Conservation (phyloP, 2,797 vertebrate genomes). For the Scomberomorus guttatus region DNA sequence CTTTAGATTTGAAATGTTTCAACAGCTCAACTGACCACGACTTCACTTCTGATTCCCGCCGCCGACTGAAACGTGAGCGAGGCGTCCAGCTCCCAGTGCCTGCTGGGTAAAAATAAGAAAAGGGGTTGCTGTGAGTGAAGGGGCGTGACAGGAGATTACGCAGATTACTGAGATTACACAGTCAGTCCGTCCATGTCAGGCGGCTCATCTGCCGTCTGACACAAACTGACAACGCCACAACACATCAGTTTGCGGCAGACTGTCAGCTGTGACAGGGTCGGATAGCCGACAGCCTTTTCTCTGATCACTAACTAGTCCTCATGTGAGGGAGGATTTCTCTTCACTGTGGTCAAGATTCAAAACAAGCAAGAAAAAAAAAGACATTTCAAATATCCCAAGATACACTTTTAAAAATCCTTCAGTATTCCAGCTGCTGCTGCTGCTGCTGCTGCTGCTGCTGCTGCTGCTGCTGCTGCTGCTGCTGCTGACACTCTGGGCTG, state of each 20-base stretch:
- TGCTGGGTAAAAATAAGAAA: conserved; percentile 63
- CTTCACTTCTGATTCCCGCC: conserved; percentile 22
- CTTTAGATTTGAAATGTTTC: not conserved
- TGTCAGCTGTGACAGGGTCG: conserved; percentile 22
- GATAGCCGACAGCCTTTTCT: not conserved
- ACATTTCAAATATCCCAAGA: not conserved
- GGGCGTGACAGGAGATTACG: conserved; percentile 31
- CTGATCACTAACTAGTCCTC: not conserved
- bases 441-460: no score
- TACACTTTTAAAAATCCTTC: not conserved
- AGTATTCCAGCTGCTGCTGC: not conserved
- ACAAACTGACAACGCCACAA: conserved; percentile 23
- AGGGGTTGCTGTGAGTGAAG: conserved; percentile 26
- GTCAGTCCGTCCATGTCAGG: conserved; percentile 1
- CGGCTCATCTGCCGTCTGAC: conserved; percentile 16
- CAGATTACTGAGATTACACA: conserved; percentile 8
- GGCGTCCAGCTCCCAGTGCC: conserved; percentile 63
- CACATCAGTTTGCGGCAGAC: conserved; percentile 16
- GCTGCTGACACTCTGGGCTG: conserved; percentile 23
- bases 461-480: not conserved
- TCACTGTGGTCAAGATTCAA: not conserved
- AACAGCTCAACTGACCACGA: not conserved
- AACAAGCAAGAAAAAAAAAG: not conserved
- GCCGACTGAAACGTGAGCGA: conserved; percentile 25
- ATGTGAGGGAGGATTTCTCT: not conserved